phyloP scores from a whole-genome alignment of 2,797 vertebrate species.

The Paramormyrops hopkinsi region DNA sequence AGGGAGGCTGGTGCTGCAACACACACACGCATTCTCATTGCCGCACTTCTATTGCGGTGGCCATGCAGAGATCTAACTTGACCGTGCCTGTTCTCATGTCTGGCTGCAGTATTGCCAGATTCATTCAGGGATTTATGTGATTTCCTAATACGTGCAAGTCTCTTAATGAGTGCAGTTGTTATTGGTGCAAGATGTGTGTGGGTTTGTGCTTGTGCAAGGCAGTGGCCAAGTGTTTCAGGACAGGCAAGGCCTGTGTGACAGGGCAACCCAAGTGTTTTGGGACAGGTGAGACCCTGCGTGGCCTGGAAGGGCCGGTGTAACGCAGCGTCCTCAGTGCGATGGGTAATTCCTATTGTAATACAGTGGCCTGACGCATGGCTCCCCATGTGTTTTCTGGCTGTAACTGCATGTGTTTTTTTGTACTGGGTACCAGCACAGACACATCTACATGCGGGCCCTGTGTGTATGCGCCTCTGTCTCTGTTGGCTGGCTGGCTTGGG shows the following conservation, averaged over 20 bases:
- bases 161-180: not conserved
- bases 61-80: not conserved
- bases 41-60: not conserved
- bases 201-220: not conserved
- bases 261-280: not conserved
- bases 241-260: not conserved
- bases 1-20: not conserved
- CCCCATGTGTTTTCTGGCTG: slow-evolving; percentile 2
- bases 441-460: not conserved
- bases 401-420: not conserved
- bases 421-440: not conserved
- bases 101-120: not conserved
- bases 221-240: not conserved
- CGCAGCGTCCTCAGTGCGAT: not conserved
- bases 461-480: not conserved
- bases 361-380: not conserved
- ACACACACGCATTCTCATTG: not conserved
- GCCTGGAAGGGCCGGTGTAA: not conserved
- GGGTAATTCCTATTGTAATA: not conserved
- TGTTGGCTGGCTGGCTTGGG: slow-evolving; percentile 26
- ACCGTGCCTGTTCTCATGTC: not conserved
- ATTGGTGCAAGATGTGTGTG: not conserved
- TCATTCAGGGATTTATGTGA: not conserved
- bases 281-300: not conserved
- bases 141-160: not conserved